Evolutionary conservation across 2,113 vertebrate species (phyloP).

Genomic region (Pterocles orientalis): DNA sequence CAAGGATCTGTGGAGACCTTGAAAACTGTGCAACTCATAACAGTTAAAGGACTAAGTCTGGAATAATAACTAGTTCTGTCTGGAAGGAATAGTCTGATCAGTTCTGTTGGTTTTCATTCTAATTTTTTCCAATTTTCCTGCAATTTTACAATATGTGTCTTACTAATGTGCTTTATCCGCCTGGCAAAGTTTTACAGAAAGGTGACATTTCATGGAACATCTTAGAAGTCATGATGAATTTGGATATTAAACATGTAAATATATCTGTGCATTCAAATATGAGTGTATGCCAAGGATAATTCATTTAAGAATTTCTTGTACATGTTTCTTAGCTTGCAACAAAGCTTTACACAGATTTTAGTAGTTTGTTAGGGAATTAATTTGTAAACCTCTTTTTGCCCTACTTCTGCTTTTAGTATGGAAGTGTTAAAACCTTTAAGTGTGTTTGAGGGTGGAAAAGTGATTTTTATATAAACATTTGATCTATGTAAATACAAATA

Average conservation of each 20-base stretch:
- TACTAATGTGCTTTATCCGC: neutral
- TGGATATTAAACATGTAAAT: conserved; percentile 37
- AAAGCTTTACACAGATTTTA: conserved; percentile 4
- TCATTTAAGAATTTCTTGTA: conserved; percentile 59
- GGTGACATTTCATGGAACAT: neutral
- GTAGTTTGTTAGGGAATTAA: conserved; percentile 4
- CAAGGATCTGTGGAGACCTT: neutral
- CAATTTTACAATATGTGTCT: neutral
- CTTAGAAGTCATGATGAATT: neutral
- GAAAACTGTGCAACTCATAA: neutral
- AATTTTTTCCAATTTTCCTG: conserved; percentile 10
- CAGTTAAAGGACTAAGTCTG: neutral
- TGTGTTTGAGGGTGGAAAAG: neutral
- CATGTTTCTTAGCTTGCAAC: conserved; percentile 37
- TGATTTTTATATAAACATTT: neutral
- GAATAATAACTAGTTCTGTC: neutral
- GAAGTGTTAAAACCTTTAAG: neutral
- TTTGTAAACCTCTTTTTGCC: conserved; percentile 15
- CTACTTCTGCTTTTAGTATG: neutral
- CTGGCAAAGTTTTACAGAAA: neutral
- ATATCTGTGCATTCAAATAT: conserved; percentile 21
- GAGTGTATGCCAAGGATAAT: conserved; percentile 45
- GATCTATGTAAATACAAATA: neutral
- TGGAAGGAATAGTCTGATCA: conserved; percentile 1
- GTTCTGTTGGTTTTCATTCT: conserved; percentile 19